Conservation (phyloP, 2,888 invertebrate species). For the Mylabris sibirica region DNA sequence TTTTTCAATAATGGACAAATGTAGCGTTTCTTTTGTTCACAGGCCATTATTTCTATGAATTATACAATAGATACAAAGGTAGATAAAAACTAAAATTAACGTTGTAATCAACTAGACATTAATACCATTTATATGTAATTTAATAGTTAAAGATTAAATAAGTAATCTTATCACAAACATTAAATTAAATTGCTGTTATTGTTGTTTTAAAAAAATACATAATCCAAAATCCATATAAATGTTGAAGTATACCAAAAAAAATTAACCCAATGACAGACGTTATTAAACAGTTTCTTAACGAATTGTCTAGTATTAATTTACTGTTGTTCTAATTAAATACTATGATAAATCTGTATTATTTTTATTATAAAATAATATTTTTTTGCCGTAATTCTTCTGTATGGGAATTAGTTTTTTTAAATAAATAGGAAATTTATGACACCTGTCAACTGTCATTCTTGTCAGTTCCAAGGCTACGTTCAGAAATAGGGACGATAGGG, state of each 20-base stretch:
- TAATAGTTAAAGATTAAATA: background rate
- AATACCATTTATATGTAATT: constrained; percentile 15
- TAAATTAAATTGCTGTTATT: background rate
- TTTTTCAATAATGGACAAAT: constrained; percentile 81
- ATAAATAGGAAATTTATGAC: constrained; percentile 10
- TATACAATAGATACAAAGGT: background rate
- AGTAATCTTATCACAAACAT: constrained; percentile 14
- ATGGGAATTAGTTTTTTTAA: constrained; percentile 3
- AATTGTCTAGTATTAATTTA: constrained; percentile 12
- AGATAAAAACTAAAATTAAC: background rate
- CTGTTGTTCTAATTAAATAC: constrained; percentile 5
- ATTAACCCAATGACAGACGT: background rate
- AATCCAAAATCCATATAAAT: background rate
- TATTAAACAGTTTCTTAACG: constrained; percentile 14
- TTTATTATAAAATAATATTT: background rate
- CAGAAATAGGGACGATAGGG: background rate
- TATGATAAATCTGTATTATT: background rate
- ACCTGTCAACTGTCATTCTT: constrained; percentile 12
- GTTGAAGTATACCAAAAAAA: background rate
- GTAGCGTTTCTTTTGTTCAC: constrained; percentile 26
- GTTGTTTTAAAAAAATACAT: background rate
- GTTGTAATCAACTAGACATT: background rate
- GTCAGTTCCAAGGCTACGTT: background rate
- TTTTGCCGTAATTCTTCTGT: background rate
- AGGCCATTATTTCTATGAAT: background rate